phyloP scores from a whole-genome alignment of 2,113 vertebrate genomes.

The Sclerurus mexicanus region DNA sequence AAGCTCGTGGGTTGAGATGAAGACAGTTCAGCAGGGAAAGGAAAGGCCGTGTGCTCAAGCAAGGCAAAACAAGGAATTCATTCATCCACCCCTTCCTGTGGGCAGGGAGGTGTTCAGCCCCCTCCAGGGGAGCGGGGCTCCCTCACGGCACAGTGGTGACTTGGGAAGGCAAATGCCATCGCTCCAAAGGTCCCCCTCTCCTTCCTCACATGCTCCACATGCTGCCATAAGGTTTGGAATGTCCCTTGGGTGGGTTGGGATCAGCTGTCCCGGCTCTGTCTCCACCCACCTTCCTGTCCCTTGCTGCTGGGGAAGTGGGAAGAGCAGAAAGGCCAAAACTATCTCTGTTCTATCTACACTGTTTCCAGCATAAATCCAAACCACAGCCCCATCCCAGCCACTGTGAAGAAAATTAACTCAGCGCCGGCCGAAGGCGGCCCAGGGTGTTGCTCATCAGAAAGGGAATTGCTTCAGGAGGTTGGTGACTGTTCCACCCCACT shows the following conservation, averaged over 20 bases:
- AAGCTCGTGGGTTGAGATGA: background rate
- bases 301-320: background rate
- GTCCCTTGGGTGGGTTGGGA: background rate
- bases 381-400: background rate
- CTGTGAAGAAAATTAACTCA: background rate
- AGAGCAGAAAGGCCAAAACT: background rate
- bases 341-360: background rate
- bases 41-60: background rate
- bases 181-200: background rate
- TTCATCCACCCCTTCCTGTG: fast-evolving
- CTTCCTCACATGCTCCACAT: background rate
- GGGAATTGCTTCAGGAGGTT: conserved; percentile 32
- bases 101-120: background rate
- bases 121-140: background rate
- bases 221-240: background rate
- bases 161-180: background rate
- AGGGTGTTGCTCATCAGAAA: background rate
- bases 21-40: background rate
- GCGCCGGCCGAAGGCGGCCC: fast-evolving
- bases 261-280: background rate
- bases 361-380: background rate
- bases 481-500: conserved; percentile 1
- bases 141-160: no score
- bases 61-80: background rate
- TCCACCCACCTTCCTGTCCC: background rate